Evolutionary conservation across 2,888 invertebrate genomes (phyloP).

Genomic region (Thumatha senex): DNA sequence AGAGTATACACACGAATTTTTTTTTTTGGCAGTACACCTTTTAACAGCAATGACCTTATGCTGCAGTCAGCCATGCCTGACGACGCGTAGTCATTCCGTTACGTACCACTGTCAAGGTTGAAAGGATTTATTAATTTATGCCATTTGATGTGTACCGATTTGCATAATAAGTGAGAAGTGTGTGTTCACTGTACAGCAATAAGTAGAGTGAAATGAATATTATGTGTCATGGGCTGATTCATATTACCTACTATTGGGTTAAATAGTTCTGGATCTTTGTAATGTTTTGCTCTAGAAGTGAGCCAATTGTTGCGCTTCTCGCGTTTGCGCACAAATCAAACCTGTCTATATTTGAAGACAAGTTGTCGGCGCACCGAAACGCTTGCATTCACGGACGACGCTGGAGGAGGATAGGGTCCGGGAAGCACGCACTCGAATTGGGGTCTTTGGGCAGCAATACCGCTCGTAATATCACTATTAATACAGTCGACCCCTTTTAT

Average conservation of each 20-base stretch:
- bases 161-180: constrained; percentile 8
- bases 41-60: constrained; percentile 35
- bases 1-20: not conserved
- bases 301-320: too few relatives aligned
- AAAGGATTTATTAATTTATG: constrained; percentile 34
- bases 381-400: too few relatives aligned
- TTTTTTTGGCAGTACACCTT: not conserved
- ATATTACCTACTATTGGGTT: not conserved
- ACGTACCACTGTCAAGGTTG: constrained; percentile 49
- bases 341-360: too few relatives aligned
- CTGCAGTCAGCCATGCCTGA: constrained; percentile 32
- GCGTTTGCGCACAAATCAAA: too few relatives aligned
- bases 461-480: too few relatives aligned
- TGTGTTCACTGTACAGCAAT: not conserved
- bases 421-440: too few relatives aligned
- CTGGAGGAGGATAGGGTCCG: too few relatives aligned
- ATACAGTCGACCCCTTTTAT: too few relatives aligned
- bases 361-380: too few relatives aligned
- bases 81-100: constrained; percentile 38
- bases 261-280: not conserved
- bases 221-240: not conserved
- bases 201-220: not conserved
- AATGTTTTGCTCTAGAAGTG: too few relatives aligned
- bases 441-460: too few relatives aligned
- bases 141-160: constrained; percentile 11